These are phyloP conservation scores for Hyla sarda DNA, from an alignment of 2,113 vertebrate species.

Conservation along the genomic window DNA sequence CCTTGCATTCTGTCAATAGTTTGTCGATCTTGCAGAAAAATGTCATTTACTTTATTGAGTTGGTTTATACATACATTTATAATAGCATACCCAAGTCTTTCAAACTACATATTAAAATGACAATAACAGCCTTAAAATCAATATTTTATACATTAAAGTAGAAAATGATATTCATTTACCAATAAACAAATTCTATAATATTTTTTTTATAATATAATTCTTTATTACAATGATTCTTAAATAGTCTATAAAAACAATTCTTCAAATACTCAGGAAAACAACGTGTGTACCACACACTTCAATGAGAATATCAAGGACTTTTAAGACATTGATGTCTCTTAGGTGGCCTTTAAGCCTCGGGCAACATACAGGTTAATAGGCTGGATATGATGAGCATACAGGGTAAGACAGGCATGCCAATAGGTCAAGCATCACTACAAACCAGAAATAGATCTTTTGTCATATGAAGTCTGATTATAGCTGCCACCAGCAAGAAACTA, in stretches of 20 bases:
- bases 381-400: slow-evolving; percentile 23
- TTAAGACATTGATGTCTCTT: slow-evolving; percentile 19
- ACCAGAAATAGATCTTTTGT: slow-evolving; percentile 16
- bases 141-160: no score
- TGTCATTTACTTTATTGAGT: no score
- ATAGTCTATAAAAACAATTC: background rate
- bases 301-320: slow-evolving; percentile 23
- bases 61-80: no score
- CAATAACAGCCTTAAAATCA: no score
- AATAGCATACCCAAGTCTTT: no score
- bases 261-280: background rate
- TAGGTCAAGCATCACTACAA: slow-evolving; percentile 27
- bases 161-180: no score
- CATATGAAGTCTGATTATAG: slow-evolving; percentile 24
- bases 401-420: slow-evolving; percentile 18
- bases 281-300: background rate
- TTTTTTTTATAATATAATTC: no score
- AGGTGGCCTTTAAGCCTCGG: background rate
- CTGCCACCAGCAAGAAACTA: background rate
- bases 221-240: background rate
- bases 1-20: no score
- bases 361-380: slow-evolving; percentile 32
- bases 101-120: no score
- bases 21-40: no score
- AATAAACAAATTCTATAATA: no score